Evolutionary conservation across 2,797 vertebrate genomes (phyloP).

Genomic region (Rhinichthys osculus): DNA sequence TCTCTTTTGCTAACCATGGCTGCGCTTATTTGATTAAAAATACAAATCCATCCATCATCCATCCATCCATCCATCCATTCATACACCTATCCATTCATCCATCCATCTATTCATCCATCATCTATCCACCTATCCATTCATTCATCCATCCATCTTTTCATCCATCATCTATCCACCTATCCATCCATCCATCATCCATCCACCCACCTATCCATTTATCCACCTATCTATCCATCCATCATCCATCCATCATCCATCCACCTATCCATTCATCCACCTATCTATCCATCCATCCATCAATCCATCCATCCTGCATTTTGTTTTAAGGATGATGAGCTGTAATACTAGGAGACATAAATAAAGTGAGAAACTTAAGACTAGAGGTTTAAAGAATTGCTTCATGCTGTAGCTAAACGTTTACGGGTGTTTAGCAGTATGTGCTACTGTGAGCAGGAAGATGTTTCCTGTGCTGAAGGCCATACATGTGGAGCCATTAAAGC

Average conservation of each 20-base stretch:
- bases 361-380: not conserved
- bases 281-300: not conserved
- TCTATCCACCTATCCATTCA: too few species aligned
- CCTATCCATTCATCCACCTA: too few species aligned
- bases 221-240: too few species aligned
- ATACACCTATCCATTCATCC: too few species aligned
- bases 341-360: not conserved
- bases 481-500: slow-evolving; percentile 50
- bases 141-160: not conserved
- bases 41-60: too few species aligned
- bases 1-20: too few species aligned
- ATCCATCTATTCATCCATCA: too few species aligned
- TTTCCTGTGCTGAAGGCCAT: slow-evolving; percentile 52
- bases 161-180: too few species aligned
- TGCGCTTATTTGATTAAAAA: too few species aligned
- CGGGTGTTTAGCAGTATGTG: not conserved
- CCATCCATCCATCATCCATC: rapidly evolving
- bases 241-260: too few species aligned
- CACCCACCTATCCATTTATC: too few species aligned
- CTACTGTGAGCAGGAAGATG: slow-evolving; percentile 41
- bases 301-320: not conserved
- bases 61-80: too few species aligned
- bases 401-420: slow-evolving; percentile 14
- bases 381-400: not conserved
- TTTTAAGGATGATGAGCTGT: not conserved